Evolutionary conservation across 1,140 invertebrate species (phyloP), one percentile per base, ranked within the genome.

Genomic region (Aphaenogaster floridana): DNA sequence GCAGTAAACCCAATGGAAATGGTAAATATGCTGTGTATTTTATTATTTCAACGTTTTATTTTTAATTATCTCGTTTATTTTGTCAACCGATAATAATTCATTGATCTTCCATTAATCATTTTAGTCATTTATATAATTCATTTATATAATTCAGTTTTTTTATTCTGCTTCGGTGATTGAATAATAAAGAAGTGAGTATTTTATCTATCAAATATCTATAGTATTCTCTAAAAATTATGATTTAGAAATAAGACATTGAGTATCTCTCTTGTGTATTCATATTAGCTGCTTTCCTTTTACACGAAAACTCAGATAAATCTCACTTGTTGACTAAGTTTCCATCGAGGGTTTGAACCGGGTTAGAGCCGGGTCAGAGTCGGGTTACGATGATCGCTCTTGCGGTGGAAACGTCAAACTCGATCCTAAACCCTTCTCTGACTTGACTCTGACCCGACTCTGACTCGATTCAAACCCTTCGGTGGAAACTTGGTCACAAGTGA

Each of bases 21-120:
- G 78, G 84, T 90, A 86, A 74, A 36, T 42, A 64, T 50, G 15
- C 13, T 45, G 36, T 11, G 4, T 50, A 61, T 50, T 28, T 59
- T 9, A 45, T 66, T 72, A 34, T 1, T 34, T 68, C 8, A 80
- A 54, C 6, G 1, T 42, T 42, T 69, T 21, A 48, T 36, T 45
- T 17, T 48, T 42, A 2, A 54, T 71, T 17, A 2, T n/a, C 3
- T 57, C 1, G 1, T 5, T n/a, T 74, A 54, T 54, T 50, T 28
- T 52, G 3, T 11, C 8, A 34, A 50, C 9, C 0, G 0, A 52
- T 17, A 64, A 42, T 42, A 66, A 66, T 66, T 39, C 17, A 66
- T 11, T 66, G 11, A 66, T 11, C 21, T 28, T 28, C 21, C 21
- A 66, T 39, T 9, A 45, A 17, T 77, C n/a, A 52, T 34, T 17